These are phyloP conservation scores for Leptopilina drosophilae DNA, from an alignment of 2,888 invertebrate species.

Conservation along the genomic window DNA sequence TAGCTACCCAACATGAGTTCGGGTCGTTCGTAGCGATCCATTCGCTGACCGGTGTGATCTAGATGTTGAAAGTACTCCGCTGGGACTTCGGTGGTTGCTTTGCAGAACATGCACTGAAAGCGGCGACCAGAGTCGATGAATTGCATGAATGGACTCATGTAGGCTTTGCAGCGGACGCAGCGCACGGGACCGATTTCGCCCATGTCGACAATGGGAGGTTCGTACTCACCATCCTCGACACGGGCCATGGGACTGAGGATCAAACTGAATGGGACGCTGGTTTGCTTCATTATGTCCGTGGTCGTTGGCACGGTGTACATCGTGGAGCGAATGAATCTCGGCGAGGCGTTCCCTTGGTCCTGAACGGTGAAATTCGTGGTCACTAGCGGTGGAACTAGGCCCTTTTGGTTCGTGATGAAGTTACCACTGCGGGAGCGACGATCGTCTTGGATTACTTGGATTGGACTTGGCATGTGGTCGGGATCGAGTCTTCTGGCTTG, in stretches of 20 bases:
- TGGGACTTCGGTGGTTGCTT: slow-evolving; percentile 95
- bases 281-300: slow-evolving; percentile 94
- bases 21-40: slow-evolving; percentile 91
- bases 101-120: slow-evolving; percentile 97
- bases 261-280: slow-evolving; percentile 94
- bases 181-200: slow-evolving; percentile 96
- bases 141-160: slow-evolving; percentile 99
- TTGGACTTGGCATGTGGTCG: slow-evolving; percentile 97
- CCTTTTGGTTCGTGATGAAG: slow-evolving; percentile 92
- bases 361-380: slow-evolving; percentile 95
- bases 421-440: slow-evolving; percentile 87
- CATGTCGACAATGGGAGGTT: slow-evolving; percentile 93
- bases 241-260: slow-evolving; percentile 94
- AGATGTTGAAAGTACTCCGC: slow-evolving; percentile 96
- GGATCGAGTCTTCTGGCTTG: slow-evolving; percentile 88
- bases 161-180: slow-evolving; percentile 98
- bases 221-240: slow-evolving; percentile 83
- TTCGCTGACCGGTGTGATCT: slow-evolving; percentile 92
- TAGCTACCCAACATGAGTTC: slow-evolving; percentile 97
- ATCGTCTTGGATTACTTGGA: slow-evolving; percentile 96
- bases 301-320: slow-evolving; percentile 98
- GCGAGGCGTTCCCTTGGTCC: slow-evolving; percentile 93
- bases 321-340: slow-evolving; percentile 92
- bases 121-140: slow-evolving; percentile 97
- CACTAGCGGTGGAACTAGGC: slow-evolving; percentile 94